phyloP scores from a whole-genome alignment of 2,888 invertebrate species.

The Dione vanillae region DNA sequence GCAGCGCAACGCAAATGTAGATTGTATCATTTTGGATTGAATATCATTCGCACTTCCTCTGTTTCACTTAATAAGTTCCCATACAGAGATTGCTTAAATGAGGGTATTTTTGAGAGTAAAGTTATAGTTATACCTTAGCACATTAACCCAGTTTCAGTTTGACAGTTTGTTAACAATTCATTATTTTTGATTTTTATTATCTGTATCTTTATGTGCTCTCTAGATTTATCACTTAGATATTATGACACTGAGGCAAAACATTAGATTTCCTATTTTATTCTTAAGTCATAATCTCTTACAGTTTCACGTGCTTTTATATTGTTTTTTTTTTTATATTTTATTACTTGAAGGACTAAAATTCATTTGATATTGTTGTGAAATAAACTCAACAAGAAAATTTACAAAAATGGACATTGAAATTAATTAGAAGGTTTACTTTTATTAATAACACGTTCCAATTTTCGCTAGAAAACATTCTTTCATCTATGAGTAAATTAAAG shows the following conservation, averaged over 20 bases:
- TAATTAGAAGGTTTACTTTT: too few species aligned
- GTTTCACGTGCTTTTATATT: not conserved
- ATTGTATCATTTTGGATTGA: constrained; percentile 55
- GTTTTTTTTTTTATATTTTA: too few species aligned
- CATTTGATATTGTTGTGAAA: too few species aligned
- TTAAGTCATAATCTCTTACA: not conserved
- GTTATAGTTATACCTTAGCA: not conserved
- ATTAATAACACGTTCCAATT: too few species aligned
- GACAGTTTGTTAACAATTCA: constrained; percentile 14
- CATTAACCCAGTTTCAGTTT: constrained; percentile 16
- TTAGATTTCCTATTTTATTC: not conserved
- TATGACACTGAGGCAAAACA: not conserved
- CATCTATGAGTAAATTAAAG: too few species aligned
- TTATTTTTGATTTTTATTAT: constrained; percentile 1
- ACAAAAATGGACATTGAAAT: too few species aligned
- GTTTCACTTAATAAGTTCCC: constrained; percentile 64
- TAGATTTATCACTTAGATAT: constrained; percentile 4
- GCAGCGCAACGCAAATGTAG: constrained; percentile 30
- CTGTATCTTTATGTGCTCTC: not conserved
- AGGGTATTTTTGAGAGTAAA: constrained; percentile 17
- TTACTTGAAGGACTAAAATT: too few species aligned
- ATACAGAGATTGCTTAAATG: constrained; percentile 53
- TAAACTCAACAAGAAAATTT: too few species aligned
- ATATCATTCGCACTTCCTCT: constrained; percentile 72
- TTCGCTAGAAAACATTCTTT: too few species aligned